A percentile compares a stretch with the other conserved stretches of the same genome.
Conservation (phyloP, 2,888 invertebrate genomes). For the Myathropa florea region DNA sequence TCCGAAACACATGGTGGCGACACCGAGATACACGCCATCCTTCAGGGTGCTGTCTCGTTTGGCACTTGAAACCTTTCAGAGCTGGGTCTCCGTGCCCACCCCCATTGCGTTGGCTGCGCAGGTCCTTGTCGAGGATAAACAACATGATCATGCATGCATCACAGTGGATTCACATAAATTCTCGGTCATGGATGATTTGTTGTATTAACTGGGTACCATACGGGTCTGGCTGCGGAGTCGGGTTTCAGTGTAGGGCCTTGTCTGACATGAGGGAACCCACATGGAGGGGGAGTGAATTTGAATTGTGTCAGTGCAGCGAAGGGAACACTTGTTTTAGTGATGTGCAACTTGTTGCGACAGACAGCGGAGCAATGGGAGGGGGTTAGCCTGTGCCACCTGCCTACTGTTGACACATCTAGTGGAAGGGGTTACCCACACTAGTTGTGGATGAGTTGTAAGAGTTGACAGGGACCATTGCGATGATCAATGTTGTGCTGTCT, state of each 20-base stretch:
- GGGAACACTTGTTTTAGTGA: constrained; percentile 62
- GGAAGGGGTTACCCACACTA: neutral
- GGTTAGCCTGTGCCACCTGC: constrained; percentile 1
- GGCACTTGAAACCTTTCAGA: constrained; percentile 56
- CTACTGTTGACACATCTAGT: neutral
- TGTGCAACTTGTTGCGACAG: constrained; percentile 24
- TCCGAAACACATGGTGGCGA: constrained; percentile 52
- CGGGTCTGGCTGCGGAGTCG: constrained; percentile 35
- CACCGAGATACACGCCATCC: constrained; percentile 46
- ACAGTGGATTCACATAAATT: constrained; percentile 60
- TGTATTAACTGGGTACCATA: constrained; percentile 55
- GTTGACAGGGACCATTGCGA: neutral
- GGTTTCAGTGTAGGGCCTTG: constrained; percentile 29
- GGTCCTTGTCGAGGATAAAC: constrained; percentile 63
- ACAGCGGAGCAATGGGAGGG: neutral
- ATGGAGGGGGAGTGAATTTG: constrained; percentile 15
- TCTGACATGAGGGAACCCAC: neutral
- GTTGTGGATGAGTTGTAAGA: neutral
- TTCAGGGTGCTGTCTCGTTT: constrained; percentile 45
- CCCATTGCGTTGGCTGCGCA: constrained; percentile 16
- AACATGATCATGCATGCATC: constrained; percentile 46
- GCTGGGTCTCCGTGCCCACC: neutral
- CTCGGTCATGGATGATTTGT: constrained; percentile 66
- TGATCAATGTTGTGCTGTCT: neutral
- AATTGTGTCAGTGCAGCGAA: constrained; percentile 23